Conservation (phyloP, 35 echinoderm and acorn worm species). For the Stichopus chloronotus region DNA sequence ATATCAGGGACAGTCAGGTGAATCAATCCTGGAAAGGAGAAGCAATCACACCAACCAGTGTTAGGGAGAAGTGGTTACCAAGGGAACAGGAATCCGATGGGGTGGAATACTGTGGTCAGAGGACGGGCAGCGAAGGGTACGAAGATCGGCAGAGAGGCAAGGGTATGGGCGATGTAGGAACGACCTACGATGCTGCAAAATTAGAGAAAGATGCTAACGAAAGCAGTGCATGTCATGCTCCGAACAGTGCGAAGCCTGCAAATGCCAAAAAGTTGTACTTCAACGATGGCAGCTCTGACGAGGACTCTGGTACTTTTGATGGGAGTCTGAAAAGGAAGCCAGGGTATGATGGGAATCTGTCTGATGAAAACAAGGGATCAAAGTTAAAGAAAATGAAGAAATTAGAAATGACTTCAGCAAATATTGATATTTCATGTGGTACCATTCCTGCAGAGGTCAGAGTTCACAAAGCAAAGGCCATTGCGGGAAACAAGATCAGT, state of each 20-base stretch:
- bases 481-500: background rate
- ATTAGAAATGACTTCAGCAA: background rate
- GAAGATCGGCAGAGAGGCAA: background rate
- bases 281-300: background rate
- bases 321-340: background rate
- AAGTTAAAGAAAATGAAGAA: background rate
- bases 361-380: background rate
- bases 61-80: background rate
- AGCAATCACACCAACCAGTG: background rate
- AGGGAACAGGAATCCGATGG: background rate
- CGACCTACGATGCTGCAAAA: background rate
- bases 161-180: background rate
- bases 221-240: background rate
- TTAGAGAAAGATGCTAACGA: background rate
- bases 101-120: background rate
- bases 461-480: background rate
- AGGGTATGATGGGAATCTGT: background rate
- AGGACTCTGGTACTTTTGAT: background rate
- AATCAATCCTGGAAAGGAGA: background rate
- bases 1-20: conserved; percentile 49
- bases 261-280: background rate
- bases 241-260: background rate
- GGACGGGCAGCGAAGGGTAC: background rate
- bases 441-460: background rate
- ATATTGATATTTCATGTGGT: background rate